A percentile compares a stretch with the other conserved stretches of the same genome.
phyloP scores from a whole-genome alignment of 2,888 invertebrate genomes.

The Leptinotarsa rubiginosa region DNA sequence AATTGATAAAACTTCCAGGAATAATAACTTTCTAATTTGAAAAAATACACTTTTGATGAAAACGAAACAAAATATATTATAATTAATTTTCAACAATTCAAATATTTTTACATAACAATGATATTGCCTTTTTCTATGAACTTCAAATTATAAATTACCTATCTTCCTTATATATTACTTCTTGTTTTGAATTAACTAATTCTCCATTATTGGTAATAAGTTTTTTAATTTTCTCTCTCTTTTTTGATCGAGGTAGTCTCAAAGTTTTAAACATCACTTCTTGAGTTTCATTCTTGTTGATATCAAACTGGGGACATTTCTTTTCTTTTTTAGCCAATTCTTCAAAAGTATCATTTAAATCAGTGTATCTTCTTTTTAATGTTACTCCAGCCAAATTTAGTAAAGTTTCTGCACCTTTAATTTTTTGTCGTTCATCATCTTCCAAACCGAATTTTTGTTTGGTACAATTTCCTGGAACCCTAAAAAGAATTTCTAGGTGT shows the following conservation, averaged over 20 bases:
- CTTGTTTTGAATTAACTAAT: conserved; percentile 62
- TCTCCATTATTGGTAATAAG: conserved; percentile 58
- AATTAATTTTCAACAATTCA: conserved; percentile 55
- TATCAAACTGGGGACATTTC: conserved; percentile 43
- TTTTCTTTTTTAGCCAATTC: conserved; percentile 42
- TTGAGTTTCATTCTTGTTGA: conserved; percentile 52
- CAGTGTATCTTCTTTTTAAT: conserved; percentile 59
- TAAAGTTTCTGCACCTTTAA: conserved; percentile 83
- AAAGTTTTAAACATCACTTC: conserved; percentile 60
- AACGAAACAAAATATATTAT: conserved; percentile 60
- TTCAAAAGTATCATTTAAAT: conserved; percentile 41
- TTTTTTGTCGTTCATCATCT: conserved; percentile 77
- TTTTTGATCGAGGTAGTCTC: conserved; percentile 59
- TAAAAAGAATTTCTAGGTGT: conserved; percentile 27
- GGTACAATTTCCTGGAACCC: conserved; percentile 51
- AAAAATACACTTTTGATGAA: neutral
- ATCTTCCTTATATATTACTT: conserved; percentile 60
- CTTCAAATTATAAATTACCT: conserved; percentile 61
- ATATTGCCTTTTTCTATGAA: conserved; percentile 43
- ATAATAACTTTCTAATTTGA: neutral
- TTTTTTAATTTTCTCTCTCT: conserved; percentile 56
- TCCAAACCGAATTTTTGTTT: conserved; percentile 66
- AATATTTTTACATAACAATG: conserved; percentile 37
- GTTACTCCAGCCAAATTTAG: conserved; percentile 77
- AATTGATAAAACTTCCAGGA: no score